Evolutionary conservation across 2,113 vertebrate species (phyloP).

Genomic region (Scomber colias): DNA sequence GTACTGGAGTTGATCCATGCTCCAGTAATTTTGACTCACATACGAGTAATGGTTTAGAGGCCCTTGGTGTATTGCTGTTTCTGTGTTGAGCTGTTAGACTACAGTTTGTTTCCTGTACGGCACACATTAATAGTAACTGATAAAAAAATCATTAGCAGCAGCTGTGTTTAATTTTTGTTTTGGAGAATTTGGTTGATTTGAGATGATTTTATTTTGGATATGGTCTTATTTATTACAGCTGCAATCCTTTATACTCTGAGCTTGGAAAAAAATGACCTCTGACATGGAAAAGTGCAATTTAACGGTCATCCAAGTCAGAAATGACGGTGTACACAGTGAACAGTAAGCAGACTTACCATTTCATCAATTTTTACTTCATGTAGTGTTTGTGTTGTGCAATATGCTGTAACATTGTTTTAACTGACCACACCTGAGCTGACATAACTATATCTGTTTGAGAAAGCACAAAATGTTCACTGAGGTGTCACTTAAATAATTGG

Average conservation of each 20-base stretch:
- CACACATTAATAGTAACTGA: background rate
- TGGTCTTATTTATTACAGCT: background rate
- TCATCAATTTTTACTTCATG: too few relatives aligned
- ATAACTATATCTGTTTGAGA: too few relatives aligned
- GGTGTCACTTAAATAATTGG: too few relatives aligned
- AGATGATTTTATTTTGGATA: background rate
- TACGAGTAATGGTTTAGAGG: slow-evolving; percentile 23
- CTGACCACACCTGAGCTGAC: too few relatives aligned
- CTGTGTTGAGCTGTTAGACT: background rate
- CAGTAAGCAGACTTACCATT: too few relatives aligned
- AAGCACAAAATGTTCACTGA: too few relatives aligned
- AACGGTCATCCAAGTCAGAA: too few relatives aligned
- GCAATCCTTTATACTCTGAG: background rate
- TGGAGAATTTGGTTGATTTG: background rate
- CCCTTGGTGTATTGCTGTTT: background rate
- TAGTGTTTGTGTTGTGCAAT: too few relatives aligned
- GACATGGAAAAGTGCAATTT: too few relatives aligned
- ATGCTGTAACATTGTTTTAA: too few relatives aligned
- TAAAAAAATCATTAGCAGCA: background rate
- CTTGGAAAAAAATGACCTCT: too few relatives aligned
- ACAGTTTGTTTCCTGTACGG: background rate
- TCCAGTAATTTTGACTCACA: slow-evolving; percentile 51
- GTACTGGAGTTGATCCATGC: slow-evolving; percentile 32
- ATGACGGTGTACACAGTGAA: too few relatives aligned
- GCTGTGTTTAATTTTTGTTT: background rate